A percentile compares a stretch with the other conserved stretches of the same genome.
Evolutionary conservation across 2,888 invertebrate species (phyloP).

Genomic region (Lepidocyrtoides sp.): DNA sequence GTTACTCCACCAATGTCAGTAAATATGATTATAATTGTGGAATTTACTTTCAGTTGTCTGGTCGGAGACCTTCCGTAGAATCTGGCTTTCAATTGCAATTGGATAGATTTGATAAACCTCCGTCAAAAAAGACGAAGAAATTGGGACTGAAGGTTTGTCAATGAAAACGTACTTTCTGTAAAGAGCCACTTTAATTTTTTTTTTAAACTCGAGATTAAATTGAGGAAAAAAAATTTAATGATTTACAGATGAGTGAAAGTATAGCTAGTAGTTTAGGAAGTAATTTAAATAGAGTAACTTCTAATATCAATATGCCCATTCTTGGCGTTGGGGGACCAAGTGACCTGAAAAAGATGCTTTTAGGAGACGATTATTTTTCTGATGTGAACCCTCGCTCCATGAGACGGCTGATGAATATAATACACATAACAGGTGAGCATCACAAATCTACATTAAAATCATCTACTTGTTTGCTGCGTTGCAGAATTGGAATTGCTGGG

Average conservation of each 20-base stretch:
- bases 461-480: too few species aligned
- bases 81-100: slow-evolving; percentile 84
- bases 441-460: too few species aligned
- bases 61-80: slow-evolving; percentile 84
- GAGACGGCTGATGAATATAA: slow-evolving; percentile 98
- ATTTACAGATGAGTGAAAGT: slow-evolving; percentile 93
- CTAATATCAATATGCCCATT: slow-evolving; percentile 83
- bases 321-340: slow-evolving; percentile 91
- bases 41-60: slow-evolving; percentile 83
- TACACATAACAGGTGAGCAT: slow-evolving; percentile 94
- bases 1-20: too few species aligned
- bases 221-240: too few species aligned
- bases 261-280: slow-evolving; percentile 97
- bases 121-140: slow-evolving; percentile 90
- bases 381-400: slow-evolving; percentile 99
- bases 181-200: too few species aligned
- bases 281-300: slow-evolving; percentile 89
- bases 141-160: slow-evolving; percentile 84
- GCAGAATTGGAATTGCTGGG: too few species aligned
- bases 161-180: too few species aligned
- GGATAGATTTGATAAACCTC: slow-evolving; percentile 84
- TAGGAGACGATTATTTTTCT: slow-evolving; percentile 99
- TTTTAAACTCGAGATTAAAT: too few species aligned
- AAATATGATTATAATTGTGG: neutral
- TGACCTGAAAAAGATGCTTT: slow-evolving; percentile 92